phyloP scores from a whole-genome alignment of 2,797 vertebrate genomes.

The Poeciliopsis presidionis region DNA sequence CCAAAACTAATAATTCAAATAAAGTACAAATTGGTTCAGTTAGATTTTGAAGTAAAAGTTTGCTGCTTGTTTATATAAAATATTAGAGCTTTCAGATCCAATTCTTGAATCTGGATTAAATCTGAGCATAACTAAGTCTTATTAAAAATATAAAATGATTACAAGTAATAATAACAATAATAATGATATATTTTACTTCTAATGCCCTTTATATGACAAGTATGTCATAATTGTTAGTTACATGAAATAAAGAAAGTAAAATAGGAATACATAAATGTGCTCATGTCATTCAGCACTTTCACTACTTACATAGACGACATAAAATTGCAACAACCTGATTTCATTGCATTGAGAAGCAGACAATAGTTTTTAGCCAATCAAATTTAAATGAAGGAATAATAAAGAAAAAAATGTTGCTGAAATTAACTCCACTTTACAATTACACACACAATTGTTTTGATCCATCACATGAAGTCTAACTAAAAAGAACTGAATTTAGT shows the following conservation, averaged over 20 bases:
- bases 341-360: background rate
- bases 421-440: background rate
- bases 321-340: too few relatives aligned
- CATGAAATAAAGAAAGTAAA: background rate
- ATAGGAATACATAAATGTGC: background rate
- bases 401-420: background rate
- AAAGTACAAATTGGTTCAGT: background rate
- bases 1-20: background rate
- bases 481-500: background rate
- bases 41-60: background rate
- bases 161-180: background rate
- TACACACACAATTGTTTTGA: background rate
- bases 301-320: too few relatives aligned
- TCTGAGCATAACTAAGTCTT: background rate
- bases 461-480: background rate
- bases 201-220: too few relatives aligned
- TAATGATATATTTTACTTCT: too few relatives aligned
- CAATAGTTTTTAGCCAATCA: background rate
- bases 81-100: background rate
- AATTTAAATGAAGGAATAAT: background rate
- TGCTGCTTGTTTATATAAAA: background rate
- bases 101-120: background rate
- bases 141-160: background rate
- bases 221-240: background rate
- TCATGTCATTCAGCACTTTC: background rate